phyloP scores from a whole-genome alignment of 1,140 invertebrate species.

The Pentalonia nigronervosa region DNA sequence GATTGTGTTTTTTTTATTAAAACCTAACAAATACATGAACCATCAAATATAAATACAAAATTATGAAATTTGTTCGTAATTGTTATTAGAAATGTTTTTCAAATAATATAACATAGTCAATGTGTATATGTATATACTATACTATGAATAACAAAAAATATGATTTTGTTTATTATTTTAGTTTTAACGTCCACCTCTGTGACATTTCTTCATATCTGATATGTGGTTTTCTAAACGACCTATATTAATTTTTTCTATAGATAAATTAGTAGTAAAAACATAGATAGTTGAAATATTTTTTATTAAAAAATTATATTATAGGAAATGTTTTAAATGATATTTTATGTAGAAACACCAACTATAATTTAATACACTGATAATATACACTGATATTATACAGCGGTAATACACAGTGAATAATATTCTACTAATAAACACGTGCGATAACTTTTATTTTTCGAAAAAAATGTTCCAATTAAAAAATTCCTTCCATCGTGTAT shows the following conservation, averaged over 20 bases:
- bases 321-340: background rate
- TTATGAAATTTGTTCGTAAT: background rate
- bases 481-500: background rate
- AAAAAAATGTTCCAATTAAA: background rate
- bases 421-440: background rate
- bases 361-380: background rate
- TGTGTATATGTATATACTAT: background rate
- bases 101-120: background rate
- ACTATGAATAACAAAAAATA: background rate
- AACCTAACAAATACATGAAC: background rate
- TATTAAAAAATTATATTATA: background rate
- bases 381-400: background rate
- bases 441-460: background rate
- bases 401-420: background rate
- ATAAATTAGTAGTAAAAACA: background rate
- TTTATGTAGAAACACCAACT: background rate
- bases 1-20: background rate
- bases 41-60: background rate
- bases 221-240: background rate
- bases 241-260: background rate
- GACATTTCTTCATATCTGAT: background rate
- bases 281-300: background rate
- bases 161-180: constrained; percentile 12
- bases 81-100: background rate
- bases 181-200: background rate